These are phyloP conservation scores for Tetheella fluctuosa DNA, from an alignment of 2,888 invertebrate genomes.

Conservation along the genomic window DNA sequence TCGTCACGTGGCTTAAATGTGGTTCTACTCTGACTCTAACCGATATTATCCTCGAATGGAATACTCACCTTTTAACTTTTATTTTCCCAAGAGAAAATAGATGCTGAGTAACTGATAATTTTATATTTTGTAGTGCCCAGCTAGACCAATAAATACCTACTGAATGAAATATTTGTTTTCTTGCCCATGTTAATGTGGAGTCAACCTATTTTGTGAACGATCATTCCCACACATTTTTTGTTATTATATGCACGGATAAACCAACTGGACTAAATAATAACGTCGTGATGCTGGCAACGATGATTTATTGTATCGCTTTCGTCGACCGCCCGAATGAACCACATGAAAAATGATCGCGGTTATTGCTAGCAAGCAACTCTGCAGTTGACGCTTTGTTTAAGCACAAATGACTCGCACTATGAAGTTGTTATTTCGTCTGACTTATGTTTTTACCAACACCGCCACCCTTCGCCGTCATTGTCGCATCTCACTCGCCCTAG, in stretches of 20 bases:
- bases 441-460: slow-evolving; percentile 67
- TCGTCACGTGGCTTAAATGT: slow-evolving; percentile 55
- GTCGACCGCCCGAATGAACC: slow-evolving; percentile 82
- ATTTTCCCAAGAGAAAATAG: slow-evolving; percentile 7
- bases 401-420: slow-evolving; percentile 82
- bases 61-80: slow-evolving; percentile 36
- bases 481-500: slow-evolving; percentile 32
- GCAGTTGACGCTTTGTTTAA: slow-evolving; percentile 83
- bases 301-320: slow-evolving; percentile 83
- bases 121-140: not conserved
- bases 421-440: slow-evolving; percentile 70
- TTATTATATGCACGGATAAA: slow-evolving; percentile 74
- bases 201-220: not conserved
- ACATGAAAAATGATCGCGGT: slow-evolving; percentile 82
- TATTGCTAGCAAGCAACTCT: slow-evolving; percentile 81
- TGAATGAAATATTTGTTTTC: slow-evolving; percentile 16
- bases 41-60: slow-evolving; percentile 43
- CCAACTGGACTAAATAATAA: slow-evolving; percentile 80
- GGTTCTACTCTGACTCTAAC: slow-evolving; percentile 43
- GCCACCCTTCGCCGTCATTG: slow-evolving; percentile 26
- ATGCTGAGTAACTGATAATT: not conserved
- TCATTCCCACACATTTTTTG: slow-evolving; percentile 39
- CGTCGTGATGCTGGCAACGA: slow-evolving; percentile 79
- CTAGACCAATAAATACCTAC: not conserved
- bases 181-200: slow-evolving; percentile 7